Conservation (phyloP, 1,140 invertebrate genomes). For the Mactra quadrangularis region DNA sequence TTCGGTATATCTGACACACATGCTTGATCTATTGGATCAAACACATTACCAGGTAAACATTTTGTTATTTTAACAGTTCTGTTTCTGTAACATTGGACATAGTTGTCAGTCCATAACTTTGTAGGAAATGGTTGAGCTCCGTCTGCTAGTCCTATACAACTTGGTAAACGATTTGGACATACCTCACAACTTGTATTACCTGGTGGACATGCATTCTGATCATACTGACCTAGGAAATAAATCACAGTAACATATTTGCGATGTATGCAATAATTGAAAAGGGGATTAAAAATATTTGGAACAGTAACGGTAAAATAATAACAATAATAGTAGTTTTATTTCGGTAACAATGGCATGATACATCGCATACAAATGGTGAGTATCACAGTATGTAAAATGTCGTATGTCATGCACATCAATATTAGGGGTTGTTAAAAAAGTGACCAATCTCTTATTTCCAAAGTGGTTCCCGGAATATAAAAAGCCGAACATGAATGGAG, state of each 20-base stretch:
- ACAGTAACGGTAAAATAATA: not conserved
- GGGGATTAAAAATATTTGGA: not conserved
- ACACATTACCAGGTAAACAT: slow-evolving; percentile 52
- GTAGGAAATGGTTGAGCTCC: slow-evolving; percentile 54
- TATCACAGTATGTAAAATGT: too few relatives aligned
- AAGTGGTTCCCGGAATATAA: too few relatives aligned
- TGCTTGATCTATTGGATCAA: slow-evolving; percentile 34
- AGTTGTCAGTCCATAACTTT: slow-evolving; percentile 35
- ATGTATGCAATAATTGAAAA: not conserved
- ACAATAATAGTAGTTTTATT: not conserved
- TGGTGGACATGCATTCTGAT: slow-evolving; percentile 58
- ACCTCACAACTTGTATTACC: slow-evolving; percentile 55
- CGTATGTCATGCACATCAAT: too few relatives aligned
- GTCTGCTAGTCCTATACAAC: slow-evolving; percentile 63
- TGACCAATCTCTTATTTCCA: too few relatives aligned
- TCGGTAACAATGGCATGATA: too few relatives aligned
- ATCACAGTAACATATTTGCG: not conserved
- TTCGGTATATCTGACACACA: slow-evolving; percentile 40
- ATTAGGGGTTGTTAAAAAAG: too few relatives aligned
- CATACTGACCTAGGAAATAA: slow-evolving; percentile 64
- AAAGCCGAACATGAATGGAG: too few relatives aligned
- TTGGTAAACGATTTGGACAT: slow-evolving; percentile 60
- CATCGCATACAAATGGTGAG: too few relatives aligned
- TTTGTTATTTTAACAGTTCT: slow-evolving; percentile 47
- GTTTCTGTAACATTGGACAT: slow-evolving; percentile 51